phyloP scores from a whole-genome alignment of 2,113 vertebrate genomes.

The Coregonus clupeaformis region DNA sequence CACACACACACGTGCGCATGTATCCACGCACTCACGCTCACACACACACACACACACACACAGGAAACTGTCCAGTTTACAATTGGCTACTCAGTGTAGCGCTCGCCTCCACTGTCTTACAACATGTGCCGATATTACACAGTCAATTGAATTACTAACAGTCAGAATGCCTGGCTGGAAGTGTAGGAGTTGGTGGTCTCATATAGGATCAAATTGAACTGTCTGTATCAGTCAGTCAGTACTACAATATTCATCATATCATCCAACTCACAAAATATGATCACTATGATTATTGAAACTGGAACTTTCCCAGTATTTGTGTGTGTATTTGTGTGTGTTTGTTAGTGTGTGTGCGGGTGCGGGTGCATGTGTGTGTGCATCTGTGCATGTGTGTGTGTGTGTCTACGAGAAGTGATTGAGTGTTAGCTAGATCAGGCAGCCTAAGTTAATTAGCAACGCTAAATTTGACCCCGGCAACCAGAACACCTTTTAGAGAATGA shows the following conservation, averaged over 20 bases:
- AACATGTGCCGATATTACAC: not conserved
- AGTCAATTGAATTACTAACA: not conserved
- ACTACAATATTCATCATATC: too few species aligned
- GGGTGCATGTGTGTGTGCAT: not conserved
- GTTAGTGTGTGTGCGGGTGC: not conserved
- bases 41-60: not conserved
- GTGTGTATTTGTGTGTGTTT: not conserved
- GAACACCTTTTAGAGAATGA: constrained; percentile 33
- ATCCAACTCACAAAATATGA: too few species aligned
- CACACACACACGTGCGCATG: not conserved
- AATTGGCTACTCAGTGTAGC: not conserved
- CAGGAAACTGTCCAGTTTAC: not conserved
- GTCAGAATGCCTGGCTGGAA: too few species aligned
- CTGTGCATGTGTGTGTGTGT: too few species aligned
- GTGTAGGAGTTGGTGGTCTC: too few species aligned
- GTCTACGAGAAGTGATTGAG: too few species aligned
- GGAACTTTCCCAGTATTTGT: too few species aligned
- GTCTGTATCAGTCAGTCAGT: too few species aligned
- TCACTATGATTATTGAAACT: too few species aligned
- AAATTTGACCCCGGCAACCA: constrained; percentile 43
- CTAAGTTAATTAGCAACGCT: constrained; percentile 41
- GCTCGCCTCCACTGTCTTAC: not conserved
- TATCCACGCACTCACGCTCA: not conserved
- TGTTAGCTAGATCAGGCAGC: not conserved
- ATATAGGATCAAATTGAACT: too few species aligned